These are phyloP conservation scores for Toxonevra muliebris DNA, from an alignment of 2,888 invertebrate genomes.

Conservation along the genomic window DNA sequence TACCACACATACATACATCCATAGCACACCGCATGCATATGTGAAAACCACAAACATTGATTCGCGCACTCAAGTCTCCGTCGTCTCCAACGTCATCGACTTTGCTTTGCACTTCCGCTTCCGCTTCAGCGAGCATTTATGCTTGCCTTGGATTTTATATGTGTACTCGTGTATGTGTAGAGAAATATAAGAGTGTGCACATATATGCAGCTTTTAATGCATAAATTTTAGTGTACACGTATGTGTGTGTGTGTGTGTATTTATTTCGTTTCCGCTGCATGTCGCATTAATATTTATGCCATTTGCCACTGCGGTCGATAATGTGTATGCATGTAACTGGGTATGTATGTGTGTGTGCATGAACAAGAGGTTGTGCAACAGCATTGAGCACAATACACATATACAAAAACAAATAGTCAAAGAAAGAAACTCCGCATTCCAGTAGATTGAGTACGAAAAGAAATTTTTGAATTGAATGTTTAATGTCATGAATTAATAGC, in stretches of 20 bases:
- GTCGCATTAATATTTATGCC: conserved; percentile 34
- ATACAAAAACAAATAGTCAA: no score
- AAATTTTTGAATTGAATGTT: no score
- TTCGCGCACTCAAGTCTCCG: conserved; percentile 17
- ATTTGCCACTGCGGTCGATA: conserved; percentile 14
- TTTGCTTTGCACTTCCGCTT: conserved; percentile 23
- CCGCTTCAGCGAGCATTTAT: conserved; percentile 17
- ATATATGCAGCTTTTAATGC: conserved; percentile 2
- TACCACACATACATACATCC: no score
- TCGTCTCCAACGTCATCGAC: conserved; percentile 5
- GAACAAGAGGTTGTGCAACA: conserved; percentile 12
- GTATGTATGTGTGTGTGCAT: conserved; percentile 4
- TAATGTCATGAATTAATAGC: no score
- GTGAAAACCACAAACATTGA: conserved; percentile 15
- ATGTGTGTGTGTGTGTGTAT: not conserved
- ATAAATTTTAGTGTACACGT: not conserved
- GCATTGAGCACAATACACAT: no score
- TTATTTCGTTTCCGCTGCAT: conserved; percentile 16
- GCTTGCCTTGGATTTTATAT: conserved; percentile 11
- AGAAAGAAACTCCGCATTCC: no score
- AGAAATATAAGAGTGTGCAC: not conserved
- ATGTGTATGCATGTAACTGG: not conserved
- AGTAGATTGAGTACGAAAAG: no score
- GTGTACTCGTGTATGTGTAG: not conserved
- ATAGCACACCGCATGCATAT: no score